phyloP scores from a whole-genome alignment of 2,113 vertebrate species.

The Mesocricetus auratus region DNA sequence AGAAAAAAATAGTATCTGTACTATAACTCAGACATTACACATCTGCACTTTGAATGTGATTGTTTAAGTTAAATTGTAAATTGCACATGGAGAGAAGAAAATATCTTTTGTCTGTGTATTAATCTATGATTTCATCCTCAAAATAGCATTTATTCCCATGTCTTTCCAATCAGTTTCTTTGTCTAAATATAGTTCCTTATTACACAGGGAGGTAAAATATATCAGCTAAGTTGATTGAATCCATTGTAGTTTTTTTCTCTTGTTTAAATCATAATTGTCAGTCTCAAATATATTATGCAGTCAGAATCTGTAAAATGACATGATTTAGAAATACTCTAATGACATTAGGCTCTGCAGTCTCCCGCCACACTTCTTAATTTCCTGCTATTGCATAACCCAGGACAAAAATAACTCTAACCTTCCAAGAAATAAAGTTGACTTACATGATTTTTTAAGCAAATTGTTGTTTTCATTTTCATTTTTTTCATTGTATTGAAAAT shows the following conservation, averaged over 20 bases:
- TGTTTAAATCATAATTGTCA: not conserved
- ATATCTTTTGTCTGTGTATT: not conserved
- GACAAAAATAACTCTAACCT: not conserved
- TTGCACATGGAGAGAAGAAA: not conserved
- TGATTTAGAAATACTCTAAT: not conserved
- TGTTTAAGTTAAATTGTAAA: not conserved
- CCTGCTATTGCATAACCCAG: not conserved
- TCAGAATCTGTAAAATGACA: not conserved
- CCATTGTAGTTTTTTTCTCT: not conserved
- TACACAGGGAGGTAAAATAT: not conserved
- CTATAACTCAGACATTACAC: not conserved
- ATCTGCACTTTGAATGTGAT: not conserved
- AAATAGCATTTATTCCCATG: not conserved
- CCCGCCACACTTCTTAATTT: not conserved
- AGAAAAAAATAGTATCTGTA: not conserved
- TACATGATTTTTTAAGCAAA: not conserved
- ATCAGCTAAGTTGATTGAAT: not conserved
- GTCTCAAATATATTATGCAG: not conserved
- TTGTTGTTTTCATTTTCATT: not conserved
- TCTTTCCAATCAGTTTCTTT: not conserved
- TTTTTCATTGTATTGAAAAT: no score
- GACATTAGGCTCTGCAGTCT: not conserved
- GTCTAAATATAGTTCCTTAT: not conserved
- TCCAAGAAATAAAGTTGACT: constrained; percentile 23
- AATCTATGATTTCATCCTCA: not conserved